Conservation (phyloP, 2,113 vertebrate genomes). For the Syngnathus scovelli region DNA sequence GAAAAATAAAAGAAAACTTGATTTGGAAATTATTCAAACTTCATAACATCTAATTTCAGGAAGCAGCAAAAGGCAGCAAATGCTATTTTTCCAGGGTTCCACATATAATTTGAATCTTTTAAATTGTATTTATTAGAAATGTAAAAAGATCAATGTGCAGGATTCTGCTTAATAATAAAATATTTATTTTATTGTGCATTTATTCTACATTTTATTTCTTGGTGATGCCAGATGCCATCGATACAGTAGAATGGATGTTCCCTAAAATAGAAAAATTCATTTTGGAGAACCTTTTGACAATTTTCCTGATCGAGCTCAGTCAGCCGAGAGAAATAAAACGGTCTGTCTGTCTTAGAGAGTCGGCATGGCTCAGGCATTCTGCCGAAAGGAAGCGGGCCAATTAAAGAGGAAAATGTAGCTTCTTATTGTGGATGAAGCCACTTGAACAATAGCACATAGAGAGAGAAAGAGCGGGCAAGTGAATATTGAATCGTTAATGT, state of each 20-base stretch:
- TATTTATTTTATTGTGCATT: background rate
- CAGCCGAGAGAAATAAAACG: constrained; percentile 44
- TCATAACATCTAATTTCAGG: background rate
- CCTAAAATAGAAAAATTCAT: background rate
- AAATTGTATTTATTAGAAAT: background rate
- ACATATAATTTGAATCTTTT: background rate
- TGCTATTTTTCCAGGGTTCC: background rate
- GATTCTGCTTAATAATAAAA: background rate
- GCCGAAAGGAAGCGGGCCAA: constrained; percentile 35
- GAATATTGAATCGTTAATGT: constrained; percentile 56
- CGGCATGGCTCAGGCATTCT: constrained; percentile 30
- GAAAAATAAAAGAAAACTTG: background rate
- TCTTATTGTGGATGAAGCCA: constrained; percentile 44
- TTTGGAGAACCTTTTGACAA: constrained; percentile 9
- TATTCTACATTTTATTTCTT: background rate
- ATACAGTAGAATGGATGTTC: background rate
- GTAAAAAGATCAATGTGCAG: no score
- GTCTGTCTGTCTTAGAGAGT: constrained; percentile 36
- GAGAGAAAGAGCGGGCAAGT: constrained; percentile 32
- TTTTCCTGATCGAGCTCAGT: constrained; percentile 35
- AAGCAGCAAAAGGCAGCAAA: background rate
- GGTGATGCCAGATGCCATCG: background rate
- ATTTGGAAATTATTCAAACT: background rate
- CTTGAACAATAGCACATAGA: constrained; percentile 55
- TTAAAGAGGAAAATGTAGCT: constrained; percentile 47